Evolutionary conservation across 2,888 invertebrate genomes (phyloP).

Genomic region (Agriopis marginaria): DNA sequence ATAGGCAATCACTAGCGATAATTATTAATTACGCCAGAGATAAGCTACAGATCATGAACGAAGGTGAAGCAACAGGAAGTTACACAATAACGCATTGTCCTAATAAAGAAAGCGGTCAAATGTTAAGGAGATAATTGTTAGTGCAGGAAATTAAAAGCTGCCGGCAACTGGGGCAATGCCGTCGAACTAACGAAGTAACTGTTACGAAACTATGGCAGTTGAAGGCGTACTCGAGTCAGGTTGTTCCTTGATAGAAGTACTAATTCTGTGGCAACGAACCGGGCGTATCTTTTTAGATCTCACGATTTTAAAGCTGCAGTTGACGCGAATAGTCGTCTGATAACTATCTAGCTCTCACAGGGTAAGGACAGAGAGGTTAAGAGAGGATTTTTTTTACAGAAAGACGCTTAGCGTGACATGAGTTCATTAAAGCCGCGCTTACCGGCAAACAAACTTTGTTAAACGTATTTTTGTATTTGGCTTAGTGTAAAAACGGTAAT

Average conservation of each 20-base stretch:
- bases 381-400: too few relatives aligned
- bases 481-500: too few relatives aligned
- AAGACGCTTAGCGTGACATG: too few relatives aligned
- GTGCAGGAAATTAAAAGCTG: slow-evolving; percentile 83
- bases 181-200: slow-evolving; percentile 36
- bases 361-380: too few relatives aligned
- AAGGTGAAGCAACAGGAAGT: slow-evolving; percentile 63
- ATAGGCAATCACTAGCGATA: neutral
- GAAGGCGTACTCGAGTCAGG: slow-evolving; percentile 53
- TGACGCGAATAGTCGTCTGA: slow-evolving; percentile 40
- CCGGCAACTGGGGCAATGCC: slow-evolving; percentile 79
- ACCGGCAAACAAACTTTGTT: too few relatives aligned
- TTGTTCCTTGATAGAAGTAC: slow-evolving; percentile 33
- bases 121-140: slow-evolving; percentile 85
- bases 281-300: slow-evolving; percentile 53
- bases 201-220: slow-evolving; percentile 34
- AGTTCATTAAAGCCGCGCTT: too few relatives aligned
- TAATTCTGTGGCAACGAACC: slow-evolving; percentile 47
- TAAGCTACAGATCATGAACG: slow-evolving; percentile 35
- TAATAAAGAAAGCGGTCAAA: slow-evolving; percentile 84
- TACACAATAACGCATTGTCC: slow-evolving; percentile 69
- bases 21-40: slow-evolving; percentile 30
- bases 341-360: slow-evolving; percentile 31
- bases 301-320: slow-evolving; percentile 51
- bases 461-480: too few relatives aligned